phyloP scores from a whole-genome alignment of 2,888 invertebrate genomes.

The Catocala sponsa region DNA sequence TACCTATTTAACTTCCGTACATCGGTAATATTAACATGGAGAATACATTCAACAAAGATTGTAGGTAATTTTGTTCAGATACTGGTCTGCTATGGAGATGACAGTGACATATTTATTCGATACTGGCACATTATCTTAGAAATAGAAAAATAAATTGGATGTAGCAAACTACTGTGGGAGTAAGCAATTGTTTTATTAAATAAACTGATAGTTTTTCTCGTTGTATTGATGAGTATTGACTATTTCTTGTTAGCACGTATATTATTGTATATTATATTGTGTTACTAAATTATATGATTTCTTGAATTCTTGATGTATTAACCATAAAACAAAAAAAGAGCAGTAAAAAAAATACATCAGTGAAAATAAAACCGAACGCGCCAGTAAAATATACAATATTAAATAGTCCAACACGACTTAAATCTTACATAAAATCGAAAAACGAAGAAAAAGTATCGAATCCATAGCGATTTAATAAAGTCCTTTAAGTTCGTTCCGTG shows the following conservation, averaged over 20 bases:
- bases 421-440: neutral
- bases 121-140: slow-evolving; percentile 28
- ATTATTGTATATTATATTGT: neutral
- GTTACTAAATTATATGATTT: too few species aligned
- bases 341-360: neutral
- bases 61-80: slow-evolving; percentile 27
- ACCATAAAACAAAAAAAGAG: too few species aligned
- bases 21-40: slow-evolving; percentile 15
- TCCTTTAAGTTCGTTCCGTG: slow-evolving; percentile 32
- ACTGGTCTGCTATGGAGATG: slow-evolving; percentile 23
- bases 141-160: slow-evolving; percentile 46
- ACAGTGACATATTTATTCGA: slow-evolving; percentile 49
- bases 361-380: neutral
- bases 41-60: slow-evolving; percentile 21
- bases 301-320: too few species aligned
- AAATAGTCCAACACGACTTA: neutral
- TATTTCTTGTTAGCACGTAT: slow-evolving; percentile 19
- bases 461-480: slow-evolving; percentile 33
- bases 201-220: slow-evolving; percentile 13
- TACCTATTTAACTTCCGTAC: slow-evolving; percentile 28
- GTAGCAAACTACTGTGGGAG: slow-evolving; percentile 30
- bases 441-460: slow-evolving; percentile 13
- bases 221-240: slow-evolving; percentile 14
- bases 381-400: neutral
- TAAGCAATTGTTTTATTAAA: slow-evolving; percentile 33